phyloP scores from a whole-genome alignment of 2,113 vertebrate species.

The Globicephala melas region DNA sequence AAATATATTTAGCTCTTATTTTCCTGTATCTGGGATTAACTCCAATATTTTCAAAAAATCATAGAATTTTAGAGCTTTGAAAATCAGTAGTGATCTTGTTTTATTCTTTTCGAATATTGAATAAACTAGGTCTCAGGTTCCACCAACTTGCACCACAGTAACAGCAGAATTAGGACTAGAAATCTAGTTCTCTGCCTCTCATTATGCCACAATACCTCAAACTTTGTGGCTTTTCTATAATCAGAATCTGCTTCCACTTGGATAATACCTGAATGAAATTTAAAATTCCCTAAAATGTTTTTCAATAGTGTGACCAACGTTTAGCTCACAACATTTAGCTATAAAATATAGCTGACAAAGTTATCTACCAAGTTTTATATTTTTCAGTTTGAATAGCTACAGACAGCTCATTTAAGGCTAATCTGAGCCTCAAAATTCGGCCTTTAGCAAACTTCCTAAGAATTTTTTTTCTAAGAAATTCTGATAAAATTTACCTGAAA shows the following conservation, averaged over 20 bases:
- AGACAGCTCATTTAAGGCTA: neutral
- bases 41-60: conserved; percentile 13
- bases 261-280: neutral
- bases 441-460: conserved; percentile 4
- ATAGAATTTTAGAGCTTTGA: conserved; percentile 28
- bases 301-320: conserved; percentile 1
- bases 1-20: neutral
- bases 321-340: neutral
- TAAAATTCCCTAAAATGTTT: conserved; percentile 23
- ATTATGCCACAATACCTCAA: neutral
- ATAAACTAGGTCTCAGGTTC: neutral
- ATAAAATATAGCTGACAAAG: neutral
- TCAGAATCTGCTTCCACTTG: neutral
- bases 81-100: conserved; percentile 20
- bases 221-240: neutral
- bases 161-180: neutral
- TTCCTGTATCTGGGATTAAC: neutral
- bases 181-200: neutral
- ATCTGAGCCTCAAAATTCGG: conserved; percentile 24
- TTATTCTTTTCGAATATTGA: conserved; percentile 9
- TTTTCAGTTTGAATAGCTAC: conserved; percentile 41
- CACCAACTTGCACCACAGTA: neutral
- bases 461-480: conserved; percentile 39
- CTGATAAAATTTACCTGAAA: conserved; percentile 38
- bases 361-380: conserved; percentile 4